Percentiles rank a stretch among this genome's conserved stretches.
phyloP scores from a whole-genome alignment of 2,797 vertebrate species.

The Chloroceryle inda region DNA sequence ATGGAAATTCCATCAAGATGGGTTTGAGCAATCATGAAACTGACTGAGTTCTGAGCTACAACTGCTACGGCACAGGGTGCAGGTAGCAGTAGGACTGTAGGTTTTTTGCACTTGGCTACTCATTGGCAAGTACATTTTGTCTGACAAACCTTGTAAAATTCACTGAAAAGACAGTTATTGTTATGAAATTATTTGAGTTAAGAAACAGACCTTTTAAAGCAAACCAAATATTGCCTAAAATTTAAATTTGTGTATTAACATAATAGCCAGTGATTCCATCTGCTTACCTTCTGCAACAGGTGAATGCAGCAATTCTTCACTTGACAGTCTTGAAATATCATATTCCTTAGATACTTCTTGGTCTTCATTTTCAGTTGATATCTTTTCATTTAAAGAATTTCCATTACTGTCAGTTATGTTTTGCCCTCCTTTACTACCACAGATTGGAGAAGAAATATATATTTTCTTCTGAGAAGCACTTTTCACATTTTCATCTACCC shows the following conservation, averaged over 20 bases:
- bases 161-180: background rate
- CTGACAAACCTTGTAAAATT: background rate
- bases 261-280: background rate
- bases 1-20: background rate
- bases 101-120: background rate
- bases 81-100: background rate
- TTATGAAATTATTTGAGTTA: background rate
- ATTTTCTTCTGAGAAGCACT: conserved; percentile 20
- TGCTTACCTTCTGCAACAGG: conserved; percentile 70
- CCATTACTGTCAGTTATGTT: conserved; percentile 24
- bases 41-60: background rate
- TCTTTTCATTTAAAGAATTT: conserved; percentile 56
- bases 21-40: background rate
- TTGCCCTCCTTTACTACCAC: conserved; percentile 10
- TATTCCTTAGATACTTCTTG: conserved; percentile 76
- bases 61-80: background rate
- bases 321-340: conserved; percentile 21
- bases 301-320: conserved; percentile 56
- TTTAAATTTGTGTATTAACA: background rate
- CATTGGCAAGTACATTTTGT: background rate
- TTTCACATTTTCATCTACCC: conserved; percentile 32
- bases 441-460: background rate
- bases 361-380: conserved; percentile 54
- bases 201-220: background rate
- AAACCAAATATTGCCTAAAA: background rate